phyloP scores from a whole-genome alignment of 2,797 vertebrate species.

The Gambusia yucatana region DNA sequence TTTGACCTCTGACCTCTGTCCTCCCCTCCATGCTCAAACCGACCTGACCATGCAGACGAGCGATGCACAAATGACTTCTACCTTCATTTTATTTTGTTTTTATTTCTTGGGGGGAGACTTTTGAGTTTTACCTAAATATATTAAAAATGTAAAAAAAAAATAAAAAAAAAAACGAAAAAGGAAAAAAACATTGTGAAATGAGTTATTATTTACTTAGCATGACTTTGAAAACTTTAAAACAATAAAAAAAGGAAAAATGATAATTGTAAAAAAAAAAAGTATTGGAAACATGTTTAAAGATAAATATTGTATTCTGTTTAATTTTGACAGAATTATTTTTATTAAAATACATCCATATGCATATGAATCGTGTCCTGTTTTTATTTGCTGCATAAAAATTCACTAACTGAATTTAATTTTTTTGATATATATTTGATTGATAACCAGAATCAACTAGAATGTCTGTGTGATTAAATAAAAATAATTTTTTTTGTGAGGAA shows the following conservation, averaged over 20 bases:
- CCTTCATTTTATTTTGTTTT: constrained; percentile 48
- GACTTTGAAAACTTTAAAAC: constrained; percentile 87
- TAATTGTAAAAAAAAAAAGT: constrained; percentile 83
- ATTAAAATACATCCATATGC: constrained; percentile 99
- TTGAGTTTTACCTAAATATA: constrained; percentile 82
- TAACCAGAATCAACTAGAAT: not conserved
- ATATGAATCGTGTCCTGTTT: constrained; percentile 65
- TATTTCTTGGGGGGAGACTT: constrained; percentile 70
- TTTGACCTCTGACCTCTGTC: constrained; percentile 52
- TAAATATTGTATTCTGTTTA: constrained; percentile 94
- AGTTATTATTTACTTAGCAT: constrained; percentile 94
- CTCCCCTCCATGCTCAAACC: constrained; percentile 31
- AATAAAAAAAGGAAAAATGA: constrained; percentile 72
- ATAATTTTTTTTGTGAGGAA: not conserved
- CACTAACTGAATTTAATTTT: not conserved
- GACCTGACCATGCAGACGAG: not conserved
- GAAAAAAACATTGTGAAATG: constrained; percentile 82
- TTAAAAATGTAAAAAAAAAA: constrained; percentile 30
- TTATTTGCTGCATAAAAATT: constrained; percentile 32
- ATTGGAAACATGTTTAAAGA: constrained; percentile 93
- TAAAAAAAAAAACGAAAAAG: constrained; percentile 11
- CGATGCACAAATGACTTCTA: constrained; percentile 28
- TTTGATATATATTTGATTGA: not conserved
- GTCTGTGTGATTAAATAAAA: not conserved
- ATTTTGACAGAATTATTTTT: constrained; percentile 99